Evolutionary conservation across 2,113 vertebrate species (phyloP).

Genomic region (Sialia sialis): DNA sequence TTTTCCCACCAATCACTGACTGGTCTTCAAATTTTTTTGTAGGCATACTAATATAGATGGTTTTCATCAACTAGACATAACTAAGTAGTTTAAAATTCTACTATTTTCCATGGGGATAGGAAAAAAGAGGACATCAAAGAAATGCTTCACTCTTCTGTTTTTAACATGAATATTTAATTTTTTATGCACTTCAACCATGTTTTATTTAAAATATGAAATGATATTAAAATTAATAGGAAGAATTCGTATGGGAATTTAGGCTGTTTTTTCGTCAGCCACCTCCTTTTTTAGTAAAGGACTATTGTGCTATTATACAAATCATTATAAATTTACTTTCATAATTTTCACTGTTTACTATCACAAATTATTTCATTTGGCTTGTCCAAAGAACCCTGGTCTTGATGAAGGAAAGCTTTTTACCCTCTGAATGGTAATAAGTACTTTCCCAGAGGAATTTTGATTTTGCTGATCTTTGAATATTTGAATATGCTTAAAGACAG

Average conservation of each 20-base stretch:
- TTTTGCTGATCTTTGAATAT: background rate
- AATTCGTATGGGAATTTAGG: background rate
- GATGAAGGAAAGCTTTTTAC: background rate
- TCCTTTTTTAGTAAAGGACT: background rate
- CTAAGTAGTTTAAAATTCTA: background rate
- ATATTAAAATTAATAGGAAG: background rate
- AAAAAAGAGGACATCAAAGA: background rate
- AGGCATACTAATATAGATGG: background rate
- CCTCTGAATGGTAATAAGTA: background rate
- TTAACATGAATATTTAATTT: background rate
- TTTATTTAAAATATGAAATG: background rate
- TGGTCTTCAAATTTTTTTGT: background rate
- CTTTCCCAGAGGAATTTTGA: background rate
- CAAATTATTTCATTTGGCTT: background rate
- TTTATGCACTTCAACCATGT: background rate
- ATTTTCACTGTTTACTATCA: background rate
- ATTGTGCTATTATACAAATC: background rate
- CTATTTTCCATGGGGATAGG: background rate
- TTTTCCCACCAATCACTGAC: background rate
- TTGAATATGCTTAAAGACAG: background rate
- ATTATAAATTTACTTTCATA: background rate
- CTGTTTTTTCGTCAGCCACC: background rate
- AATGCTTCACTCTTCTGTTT: background rate
- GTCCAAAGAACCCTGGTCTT: background rate
- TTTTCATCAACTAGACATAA: background rate